A percentile compares a stretch with the other conserved stretches of the same genome.
Evolutionary conservation across 2,113 vertebrate genomes (phyloP).

Genomic region (Phocoena phocoena): DNA sequence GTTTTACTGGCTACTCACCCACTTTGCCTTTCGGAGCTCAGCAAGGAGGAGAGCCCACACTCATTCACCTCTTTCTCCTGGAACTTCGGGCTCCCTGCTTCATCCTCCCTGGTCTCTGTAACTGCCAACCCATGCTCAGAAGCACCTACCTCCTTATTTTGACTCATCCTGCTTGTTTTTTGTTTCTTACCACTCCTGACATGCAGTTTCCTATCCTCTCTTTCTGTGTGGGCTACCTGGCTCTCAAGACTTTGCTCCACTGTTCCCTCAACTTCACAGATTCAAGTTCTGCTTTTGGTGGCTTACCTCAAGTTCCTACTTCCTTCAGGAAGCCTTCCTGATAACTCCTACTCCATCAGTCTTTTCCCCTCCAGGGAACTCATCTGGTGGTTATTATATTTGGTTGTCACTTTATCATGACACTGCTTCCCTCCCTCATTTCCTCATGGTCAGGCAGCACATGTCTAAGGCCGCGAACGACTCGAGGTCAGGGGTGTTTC

Average conservation of each 20-base stretch:
- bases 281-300: background rate
- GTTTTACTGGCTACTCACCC: background rate
- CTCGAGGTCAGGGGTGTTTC: background rate
- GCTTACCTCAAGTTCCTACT: background rate
- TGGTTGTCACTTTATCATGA: background rate
- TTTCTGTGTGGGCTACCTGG: background rate
- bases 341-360: background rate
- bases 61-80: background rate
- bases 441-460: background rate
- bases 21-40: background rate
- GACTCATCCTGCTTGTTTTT: background rate
- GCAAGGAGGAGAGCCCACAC: background rate
- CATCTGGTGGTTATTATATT: background rate
- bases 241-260: background rate
- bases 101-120: background rate
- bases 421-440: background rate
- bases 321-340: background rate
- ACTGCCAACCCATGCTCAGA: background rate
- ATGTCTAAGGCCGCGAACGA: background rate
- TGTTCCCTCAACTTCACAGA: background rate
- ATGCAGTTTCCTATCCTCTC: background rate
- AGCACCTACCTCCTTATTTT: background rate
- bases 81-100: background rate
- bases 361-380: background rate
- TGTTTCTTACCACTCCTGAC: background rate